Base-by-base conservation (phyloP, 2,113 vertebrate genomes). In the Mustela nigripes region DNA sequence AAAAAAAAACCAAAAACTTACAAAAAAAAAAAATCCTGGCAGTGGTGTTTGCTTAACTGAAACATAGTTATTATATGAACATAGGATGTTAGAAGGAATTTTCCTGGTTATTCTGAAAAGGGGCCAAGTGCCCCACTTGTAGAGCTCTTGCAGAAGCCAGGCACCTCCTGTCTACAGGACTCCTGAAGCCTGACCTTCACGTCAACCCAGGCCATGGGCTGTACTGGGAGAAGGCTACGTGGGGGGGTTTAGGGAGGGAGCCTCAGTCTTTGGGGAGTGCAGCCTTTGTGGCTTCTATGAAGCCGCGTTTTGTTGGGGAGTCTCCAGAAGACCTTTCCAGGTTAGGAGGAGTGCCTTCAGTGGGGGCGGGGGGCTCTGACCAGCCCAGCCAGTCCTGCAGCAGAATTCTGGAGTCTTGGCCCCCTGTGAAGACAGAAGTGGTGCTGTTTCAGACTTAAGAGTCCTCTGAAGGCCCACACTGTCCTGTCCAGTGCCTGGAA, bases 321-420 rank as follows among this genome's bases (percentile, higher is more conserved):
- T 28, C 19, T 42, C 60, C 10, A 22, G 67, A 50, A 86, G 91
- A 42, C 45, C 19, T 5, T n/a, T 65, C 24, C 33, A 71, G 87
- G 48, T 91, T 36, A 9, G 1, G 3, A 58, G 45, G 15, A 45
- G 19, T 36, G 24, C 76, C 48, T 6, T 11, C 80, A 53, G n/a
- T 56, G 19, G 83, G 14, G 50, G 42, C 0, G 19, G 79, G 71
- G 14, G 42, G 50, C 3, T 1, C 16, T 21, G 78, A 28, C 7
- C 18, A 56, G 56, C 50, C 45, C 3, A 4, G 48, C 36, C 19
- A 50, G 8, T 45, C 22, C 28, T 0, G 0, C 28, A 63, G 33
- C n/a, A 82, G 90, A 89, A 53, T 11, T 78, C 26, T 82, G 53
- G 76, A 58, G 42, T 45, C 21, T 28, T 19, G 73, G 33, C 8